These are phyloP conservation scores for Adelges cooleyi DNA, from an alignment of 1,140 invertebrate species.

Conservation along the genomic window DNA sequence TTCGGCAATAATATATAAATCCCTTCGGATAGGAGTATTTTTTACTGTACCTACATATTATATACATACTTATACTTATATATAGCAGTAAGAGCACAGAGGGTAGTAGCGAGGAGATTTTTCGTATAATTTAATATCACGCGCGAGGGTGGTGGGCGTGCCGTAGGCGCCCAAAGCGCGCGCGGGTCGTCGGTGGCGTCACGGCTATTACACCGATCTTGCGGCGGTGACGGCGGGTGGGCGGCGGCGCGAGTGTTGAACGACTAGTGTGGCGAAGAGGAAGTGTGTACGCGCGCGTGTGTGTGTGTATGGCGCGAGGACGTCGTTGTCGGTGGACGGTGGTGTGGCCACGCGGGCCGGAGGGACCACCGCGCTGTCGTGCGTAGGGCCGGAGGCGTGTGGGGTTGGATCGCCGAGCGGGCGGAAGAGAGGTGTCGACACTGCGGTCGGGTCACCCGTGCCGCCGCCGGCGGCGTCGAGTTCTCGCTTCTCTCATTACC, in stretches of 20 bases:
- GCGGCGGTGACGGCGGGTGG: neutral
- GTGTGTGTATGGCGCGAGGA: too few relatives aligned
- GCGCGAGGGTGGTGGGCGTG: slow-evolving; percentile 23
- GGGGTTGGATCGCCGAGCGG: slow-evolving; percentile 5
- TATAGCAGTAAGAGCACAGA: too few relatives aligned
- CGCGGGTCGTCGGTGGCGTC: slow-evolving; percentile 28
- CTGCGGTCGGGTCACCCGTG: slow-evolving; percentile 27
- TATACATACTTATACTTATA: too few relatives aligned
- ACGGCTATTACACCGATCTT: slow-evolving; percentile 26
- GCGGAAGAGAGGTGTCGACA: slow-evolving; percentile 24
- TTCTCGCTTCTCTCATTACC: slow-evolving; percentile 28
- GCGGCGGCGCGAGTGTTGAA: neutral
- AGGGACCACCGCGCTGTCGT: too few relatives aligned
- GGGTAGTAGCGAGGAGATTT: slow-evolving; percentile 11
- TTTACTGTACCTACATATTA: slow-evolving; percentile 8
- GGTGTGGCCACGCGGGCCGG: too few relatives aligned
- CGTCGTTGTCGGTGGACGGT: too few relatives aligned
- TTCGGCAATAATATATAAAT: slow-evolving; percentile 21
- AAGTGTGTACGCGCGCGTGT: too few relatives aligned
- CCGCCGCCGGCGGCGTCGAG: slow-evolving; percentile 19
- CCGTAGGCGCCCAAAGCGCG: slow-evolving; percentile 27
- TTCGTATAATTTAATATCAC: slow-evolving; percentile 28
- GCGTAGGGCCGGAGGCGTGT: neutral
- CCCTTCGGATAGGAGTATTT: neutral
- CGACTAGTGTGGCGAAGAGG: too few relatives aligned